Evolutionary conservation across 2,113 vertebrate genomes (phyloP), one percentile per base, ranked within the genome.

Genomic region (Mastomys natalensis): DNA sequence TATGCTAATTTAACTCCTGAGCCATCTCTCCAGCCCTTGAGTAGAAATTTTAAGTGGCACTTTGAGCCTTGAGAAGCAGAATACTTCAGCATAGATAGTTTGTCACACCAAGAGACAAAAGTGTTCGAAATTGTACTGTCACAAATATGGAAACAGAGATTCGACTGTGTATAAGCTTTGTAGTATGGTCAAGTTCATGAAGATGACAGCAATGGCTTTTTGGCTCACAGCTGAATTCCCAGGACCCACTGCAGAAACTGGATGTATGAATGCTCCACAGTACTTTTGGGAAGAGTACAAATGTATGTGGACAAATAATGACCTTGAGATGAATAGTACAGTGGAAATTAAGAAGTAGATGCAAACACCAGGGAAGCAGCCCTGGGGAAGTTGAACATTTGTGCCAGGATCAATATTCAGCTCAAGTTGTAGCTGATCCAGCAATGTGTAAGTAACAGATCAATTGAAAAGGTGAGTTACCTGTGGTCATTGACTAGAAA

Each of bases 381-480:
- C 51, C 19, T 40, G 0, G 0, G 3, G 4, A 64, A 64, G 43
- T 4, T 77, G 8, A 17, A 31, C 3, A 1, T 84, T 89, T 82
- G 45, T 40, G n/a, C 31, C 82, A 70, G 78, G 22, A 94, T 90
- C 62, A 17, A 87, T 85, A 93, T 0, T 31, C 37, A 91, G 74
- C n/a, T 8, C 53, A 93, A 53, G 45, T 0, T 58, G 72, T 15
- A 60, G 82, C 82, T 89, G 91, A 96, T 64, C 19, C 1, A 4
- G 84, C 60, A 62, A 91, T 87, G 66, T 87, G 51, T 80, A 93
- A 95, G 78, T 40, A 94, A 78, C 60, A 78, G 77, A 94, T 84
- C 68, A 91, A 96, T 9, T 48, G 31, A 40, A 93, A 93, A 96
- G 82, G 48, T 91, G 77, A 95, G 92, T 94, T 89, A 87, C 73